A percentile compares a stretch with the other conserved stretches of the same genome.
phyloP scores from a whole-genome alignment of 2,888 invertebrate genomes.

The Andrena haemorrhoa region DNA sequence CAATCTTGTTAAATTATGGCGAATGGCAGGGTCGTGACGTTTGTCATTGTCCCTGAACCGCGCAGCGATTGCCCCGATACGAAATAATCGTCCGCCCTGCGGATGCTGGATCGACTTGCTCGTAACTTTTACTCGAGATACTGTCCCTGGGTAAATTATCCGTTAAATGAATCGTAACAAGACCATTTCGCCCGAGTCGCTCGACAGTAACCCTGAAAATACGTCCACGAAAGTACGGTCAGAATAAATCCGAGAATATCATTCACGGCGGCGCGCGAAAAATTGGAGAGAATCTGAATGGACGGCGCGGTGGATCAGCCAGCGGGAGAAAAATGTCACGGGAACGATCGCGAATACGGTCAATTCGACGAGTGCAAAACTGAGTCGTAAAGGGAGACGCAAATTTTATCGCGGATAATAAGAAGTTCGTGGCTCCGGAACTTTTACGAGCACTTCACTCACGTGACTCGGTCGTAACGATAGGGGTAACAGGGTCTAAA shows the following conservation, averaged over 20 bases:
- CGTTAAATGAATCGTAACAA: background rate
- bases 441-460: conserved; percentile 13
- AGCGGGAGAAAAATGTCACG: background rate
- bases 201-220: too few relatives aligned
- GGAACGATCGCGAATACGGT: background rate
- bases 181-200: background rate
- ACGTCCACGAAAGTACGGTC: background rate
- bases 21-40: conserved; percentile 3
- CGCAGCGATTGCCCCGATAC: conserved; percentile 12
- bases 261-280: background rate
- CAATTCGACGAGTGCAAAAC: background rate
- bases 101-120: background rate
- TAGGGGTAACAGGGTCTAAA: conserved; percentile 23
- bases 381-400: background rate
- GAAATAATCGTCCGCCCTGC: conserved; percentile 7
- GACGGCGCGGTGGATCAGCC: background rate
- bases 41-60: conserved; percentile 4
- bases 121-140: conserved; percentile 2
- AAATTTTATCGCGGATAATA: conserved; percentile 28
- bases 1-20: conserved; percentile 44
- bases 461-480: background rate
- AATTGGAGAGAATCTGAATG: background rate
- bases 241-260: background rate
- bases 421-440: background rate
- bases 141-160: background rate